Conservation (phyloP, 2,797 vertebrate species). For the Myioborus miniatus region DNA sequence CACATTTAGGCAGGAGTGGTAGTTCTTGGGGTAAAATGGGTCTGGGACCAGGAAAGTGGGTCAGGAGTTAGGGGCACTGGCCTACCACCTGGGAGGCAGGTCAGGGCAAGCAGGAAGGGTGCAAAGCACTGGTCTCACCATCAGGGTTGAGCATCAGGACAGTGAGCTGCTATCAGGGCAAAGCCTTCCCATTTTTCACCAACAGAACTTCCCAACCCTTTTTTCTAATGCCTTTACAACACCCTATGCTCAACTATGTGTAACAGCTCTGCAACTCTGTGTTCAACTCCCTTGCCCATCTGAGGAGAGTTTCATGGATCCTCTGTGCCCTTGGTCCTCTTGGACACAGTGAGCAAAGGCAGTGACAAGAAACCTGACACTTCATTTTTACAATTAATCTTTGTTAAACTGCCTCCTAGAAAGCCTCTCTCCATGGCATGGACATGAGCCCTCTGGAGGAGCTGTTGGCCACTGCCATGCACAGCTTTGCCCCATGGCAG, state of each 20-base stretch:
- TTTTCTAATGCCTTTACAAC: not conserved
- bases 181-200: not conserved
- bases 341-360: not conserved
- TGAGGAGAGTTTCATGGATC: not conserved
- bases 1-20: not conserved
- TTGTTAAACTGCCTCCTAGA: not conserved
- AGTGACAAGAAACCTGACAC: not conserved
- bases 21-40: not conserved
- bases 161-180: not conserved
- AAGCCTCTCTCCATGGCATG: fast-evolving
- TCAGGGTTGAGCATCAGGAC: not conserved
- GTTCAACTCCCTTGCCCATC: not conserved
- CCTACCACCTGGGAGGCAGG: not conserved
- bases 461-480: not conserved
- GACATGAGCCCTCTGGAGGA: not conserved
- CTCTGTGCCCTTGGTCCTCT: not conserved
- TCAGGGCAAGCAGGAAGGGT: not conserved
- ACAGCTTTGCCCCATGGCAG: not conserved
- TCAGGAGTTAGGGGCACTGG: not conserved
- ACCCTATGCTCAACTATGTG: fast-evolving
- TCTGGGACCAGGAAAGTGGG: not conserved
- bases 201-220: not conserved
- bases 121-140: not conserved
- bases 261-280: not conserved
- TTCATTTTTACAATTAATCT: not conserved